Conservation (phyloP, 2,113 vertebrate genomes). For the Acanthisitta chloris region DNA sequence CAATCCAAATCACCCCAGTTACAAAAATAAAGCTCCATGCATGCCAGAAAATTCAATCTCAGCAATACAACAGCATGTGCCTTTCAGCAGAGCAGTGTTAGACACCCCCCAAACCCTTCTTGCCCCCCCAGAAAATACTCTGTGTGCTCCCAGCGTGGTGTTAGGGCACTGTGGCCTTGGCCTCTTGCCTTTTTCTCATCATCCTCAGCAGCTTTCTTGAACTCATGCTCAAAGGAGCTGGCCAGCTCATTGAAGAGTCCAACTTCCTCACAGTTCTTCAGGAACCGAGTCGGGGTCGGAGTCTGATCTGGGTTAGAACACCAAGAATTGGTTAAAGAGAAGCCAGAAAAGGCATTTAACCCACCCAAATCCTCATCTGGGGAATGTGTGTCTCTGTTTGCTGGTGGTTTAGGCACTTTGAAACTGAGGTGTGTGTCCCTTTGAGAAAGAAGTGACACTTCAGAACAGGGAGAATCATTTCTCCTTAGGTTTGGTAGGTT, state of each 20-base stretch:
- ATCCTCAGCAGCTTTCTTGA: conserved; percentile 91
- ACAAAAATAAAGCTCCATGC: not conserved
- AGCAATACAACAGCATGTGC: accelerated
- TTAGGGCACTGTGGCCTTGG: not conserved
- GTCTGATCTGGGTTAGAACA: conserved; percentile 85
- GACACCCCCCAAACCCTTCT: not conserved
- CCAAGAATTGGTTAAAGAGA: not conserved
- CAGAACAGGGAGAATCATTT: accelerated
- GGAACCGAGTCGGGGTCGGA: conserved; percentile 95
- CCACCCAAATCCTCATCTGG: accelerated
- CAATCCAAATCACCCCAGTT: not conserved
- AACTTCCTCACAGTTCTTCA: conserved; percentile 98
- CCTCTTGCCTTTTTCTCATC: conserved; percentile 88
- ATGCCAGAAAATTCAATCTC: not conserved
- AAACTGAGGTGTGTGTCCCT: not conserved
- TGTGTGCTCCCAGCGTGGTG: not conserved
- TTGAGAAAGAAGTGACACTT: not conserved
- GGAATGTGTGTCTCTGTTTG: accelerated
- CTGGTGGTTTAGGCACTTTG: not conserved
- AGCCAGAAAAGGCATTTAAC: not conserved
- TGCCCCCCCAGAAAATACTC: not conserved
- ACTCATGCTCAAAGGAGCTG: conserved; percentile 94
- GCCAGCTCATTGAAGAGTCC: conserved; percentile 96
- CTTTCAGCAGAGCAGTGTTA: not conserved
- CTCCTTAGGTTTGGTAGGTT: not conserved